Evolutionary conservation across 92 coral and sea anemone species (phyloP).

Genomic region (Epizoanthus rinbou): DNA sequence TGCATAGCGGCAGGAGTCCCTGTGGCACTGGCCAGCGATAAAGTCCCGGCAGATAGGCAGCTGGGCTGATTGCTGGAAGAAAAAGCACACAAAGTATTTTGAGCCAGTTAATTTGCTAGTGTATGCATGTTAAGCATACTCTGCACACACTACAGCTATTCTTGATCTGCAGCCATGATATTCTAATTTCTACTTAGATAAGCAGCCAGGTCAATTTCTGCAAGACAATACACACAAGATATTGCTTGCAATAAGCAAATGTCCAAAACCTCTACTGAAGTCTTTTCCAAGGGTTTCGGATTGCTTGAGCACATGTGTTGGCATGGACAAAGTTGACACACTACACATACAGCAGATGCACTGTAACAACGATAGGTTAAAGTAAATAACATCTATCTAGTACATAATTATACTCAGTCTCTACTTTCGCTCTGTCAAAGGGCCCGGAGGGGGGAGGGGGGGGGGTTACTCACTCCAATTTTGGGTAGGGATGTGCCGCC

Average conservation of each 20-base stretch:
- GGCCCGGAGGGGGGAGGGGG: too few relatives aligned
- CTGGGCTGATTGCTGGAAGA: conserved; percentile 90
- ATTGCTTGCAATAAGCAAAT: background rate
- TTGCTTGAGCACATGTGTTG: conserved; percentile 11
- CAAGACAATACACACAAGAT: conserved; percentile 73
- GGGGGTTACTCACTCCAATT: too few relatives aligned
- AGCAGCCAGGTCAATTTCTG: conserved; percentile 93
- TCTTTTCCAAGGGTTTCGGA: too few relatives aligned
- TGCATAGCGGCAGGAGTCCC: conserved; percentile 99
- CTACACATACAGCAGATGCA: background rate
- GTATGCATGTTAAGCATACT: background rate
- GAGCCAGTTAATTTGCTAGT: conserved; percentile 31
- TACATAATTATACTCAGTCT: too few relatives aligned
- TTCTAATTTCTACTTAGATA: conserved; percentile 54
- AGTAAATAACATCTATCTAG: too few relatives aligned
- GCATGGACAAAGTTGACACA: conserved; percentile 2
- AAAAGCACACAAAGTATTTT: conserved; percentile 72
- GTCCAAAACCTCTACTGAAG: too few relatives aligned
- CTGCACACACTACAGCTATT: background rate
- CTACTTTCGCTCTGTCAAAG: too few relatives aligned
- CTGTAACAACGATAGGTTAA: background rate
- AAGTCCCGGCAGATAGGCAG: conserved; percentile 99
- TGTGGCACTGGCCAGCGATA: conserved; percentile 98
- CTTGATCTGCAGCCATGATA: too few relatives aligned
- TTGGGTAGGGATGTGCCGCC: too few relatives aligned